These are phyloP conservation scores for Urechis unicinctus DNA, from an alignment of 2,888 invertebrate species.

Conservation along the genomic window DNA sequence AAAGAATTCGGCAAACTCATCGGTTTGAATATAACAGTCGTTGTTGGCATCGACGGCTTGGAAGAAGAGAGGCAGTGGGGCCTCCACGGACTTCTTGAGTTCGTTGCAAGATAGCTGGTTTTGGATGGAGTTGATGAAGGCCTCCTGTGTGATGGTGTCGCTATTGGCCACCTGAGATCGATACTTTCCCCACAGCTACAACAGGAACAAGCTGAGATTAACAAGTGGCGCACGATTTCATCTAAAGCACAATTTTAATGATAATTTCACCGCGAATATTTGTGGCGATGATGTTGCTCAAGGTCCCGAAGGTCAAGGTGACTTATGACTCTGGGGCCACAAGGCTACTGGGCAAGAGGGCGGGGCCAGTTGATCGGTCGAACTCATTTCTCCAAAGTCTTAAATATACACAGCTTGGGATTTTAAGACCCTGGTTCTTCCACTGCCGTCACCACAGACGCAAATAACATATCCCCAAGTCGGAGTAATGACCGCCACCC, in stretches of 20 bases:
- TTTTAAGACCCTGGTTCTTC: too few relatives aligned
- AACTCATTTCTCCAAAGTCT: too few relatives aligned
- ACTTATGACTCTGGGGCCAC: too few relatives aligned
- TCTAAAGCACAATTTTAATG: not conserved
- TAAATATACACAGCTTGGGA: too few relatives aligned
- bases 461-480: too few relatives aligned
- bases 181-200: constrained; percentile 21
- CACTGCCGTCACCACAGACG: too few relatives aligned
- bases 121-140: constrained; percentile 13
- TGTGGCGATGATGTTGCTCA: too few relatives aligned
- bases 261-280: too few relatives aligned
- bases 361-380: too few relatives aligned
- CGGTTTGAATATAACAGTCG: constrained; percentile 15
- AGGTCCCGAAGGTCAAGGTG: too few relatives aligned
- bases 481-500: too few relatives aligned
- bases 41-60: constrained; percentile 19
- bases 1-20: constrained; percentile 20
- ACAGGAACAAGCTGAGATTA: not conserved
- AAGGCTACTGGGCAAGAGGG: too few relatives aligned
- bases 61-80: constrained; percentile 23
- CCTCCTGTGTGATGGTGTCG: constrained; percentile 6
- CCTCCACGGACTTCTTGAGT: constrained; percentile 14
- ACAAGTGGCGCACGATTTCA: not conserved
- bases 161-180: constrained; percentile 8
- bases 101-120: constrained; percentile 10